Evolutionary conservation across 2,113 vertebrate species (phyloP).

Genomic region (Microcebus murinus): DNA sequence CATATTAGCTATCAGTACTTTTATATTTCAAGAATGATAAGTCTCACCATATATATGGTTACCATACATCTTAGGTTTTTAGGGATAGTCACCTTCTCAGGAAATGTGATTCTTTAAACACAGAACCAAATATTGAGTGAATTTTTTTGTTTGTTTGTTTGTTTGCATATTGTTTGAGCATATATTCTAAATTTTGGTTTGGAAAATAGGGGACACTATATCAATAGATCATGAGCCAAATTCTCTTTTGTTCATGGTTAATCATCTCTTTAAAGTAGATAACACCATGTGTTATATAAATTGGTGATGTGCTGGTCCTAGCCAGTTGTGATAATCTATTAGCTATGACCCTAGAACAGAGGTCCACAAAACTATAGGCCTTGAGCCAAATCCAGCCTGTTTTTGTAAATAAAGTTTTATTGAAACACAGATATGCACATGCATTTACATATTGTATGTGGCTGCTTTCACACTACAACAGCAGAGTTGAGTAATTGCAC

Average conservation of each 20-base stretch:
- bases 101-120: constrained; percentile 6
- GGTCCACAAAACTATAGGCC: neutral
- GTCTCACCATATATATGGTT: neutral
- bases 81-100: neutral
- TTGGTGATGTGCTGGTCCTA: neutral
- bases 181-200: neutral
- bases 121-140: neutral
- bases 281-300: neutral
- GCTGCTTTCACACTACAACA: neutral
- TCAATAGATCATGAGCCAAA: constrained; percentile 20
- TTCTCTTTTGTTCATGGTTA: neutral
- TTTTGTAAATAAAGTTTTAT: constrained; percentile 33
- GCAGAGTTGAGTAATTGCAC: neutral
- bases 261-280: neutral
- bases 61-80: neutral
- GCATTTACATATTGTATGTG: neutral
- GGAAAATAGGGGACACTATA: neutral
- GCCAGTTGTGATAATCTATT: neutral
- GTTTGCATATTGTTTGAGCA: neutral
- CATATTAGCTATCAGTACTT: neutral
- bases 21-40: neutral
- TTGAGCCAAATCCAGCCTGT: neutral
- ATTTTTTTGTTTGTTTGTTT: neutral
- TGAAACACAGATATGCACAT: neutral
- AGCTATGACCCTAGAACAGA: neutral